Base-by-base conservation (phyloP, 2,888 invertebrate genomes). In the Argyra leucocephala region DNA sequence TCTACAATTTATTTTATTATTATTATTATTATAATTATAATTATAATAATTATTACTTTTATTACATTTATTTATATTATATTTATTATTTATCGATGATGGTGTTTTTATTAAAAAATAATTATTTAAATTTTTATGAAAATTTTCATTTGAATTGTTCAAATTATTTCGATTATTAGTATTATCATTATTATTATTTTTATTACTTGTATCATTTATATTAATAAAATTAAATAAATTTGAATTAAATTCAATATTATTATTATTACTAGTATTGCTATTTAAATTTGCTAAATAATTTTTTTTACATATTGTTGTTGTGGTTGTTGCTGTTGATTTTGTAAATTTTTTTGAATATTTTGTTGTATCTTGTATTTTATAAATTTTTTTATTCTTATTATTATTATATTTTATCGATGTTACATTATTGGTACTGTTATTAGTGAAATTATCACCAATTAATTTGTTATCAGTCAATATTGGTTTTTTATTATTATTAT, bases 1-100 rank as follows among this genome's bases (percentile, higher is more conserved):
- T 65, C 22, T 65, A 68, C 6, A 18, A 15, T 37, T 12, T 9
- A 15, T 37, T 6, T 37, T 37, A 48, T 48, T 48, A 48, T 18
- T 48, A 48, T 48, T 37, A 48, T 48, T 18, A 12, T 15, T 48
- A 48, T 48, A 18, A 48, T 48, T 48, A 48, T 48, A n/a, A 48
- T 48, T 37, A 48, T 48, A 3, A 12, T 15, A 18, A 48, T 48
- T 12, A 48, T 48, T 48, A 48, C 18, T 48, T 3, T 2, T 48
- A 48, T 48, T 48, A 48, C 15, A 31, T 6, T 31, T 26, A 26
- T 26, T 26, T 26, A 6, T 3, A 31, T 7, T 31, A 31, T 31
- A 31, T 10, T 31, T 31, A 31, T 6, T 31, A 31, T 6, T 31
- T 10, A 31, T 31, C 31, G 31, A 31, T 31, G 31, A 31, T 31